phyloP scores from a whole-genome alignment of 1,140 invertebrate genomes.

The Acyrthosiphon pisum region DNA sequence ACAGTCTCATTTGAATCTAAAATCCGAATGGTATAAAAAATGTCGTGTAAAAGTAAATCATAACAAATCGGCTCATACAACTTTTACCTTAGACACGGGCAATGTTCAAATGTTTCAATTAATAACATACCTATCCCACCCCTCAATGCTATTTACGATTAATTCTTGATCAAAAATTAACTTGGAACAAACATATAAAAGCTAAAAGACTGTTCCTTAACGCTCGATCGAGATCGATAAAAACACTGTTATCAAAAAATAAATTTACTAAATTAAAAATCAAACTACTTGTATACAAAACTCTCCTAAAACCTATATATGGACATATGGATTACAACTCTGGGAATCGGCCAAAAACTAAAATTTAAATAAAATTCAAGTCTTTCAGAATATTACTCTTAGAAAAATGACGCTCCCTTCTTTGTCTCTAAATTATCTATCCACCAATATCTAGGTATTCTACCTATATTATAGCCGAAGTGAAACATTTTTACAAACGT shows the following conservation, averaged over 20 bases:
- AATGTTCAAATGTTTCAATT: background rate
- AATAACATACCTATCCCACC: background rate
- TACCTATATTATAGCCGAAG: background rate
- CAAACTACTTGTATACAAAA: background rate
- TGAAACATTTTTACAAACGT: no score
- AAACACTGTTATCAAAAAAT: background rate
- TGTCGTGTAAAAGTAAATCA: no score
- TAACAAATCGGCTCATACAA: no score
- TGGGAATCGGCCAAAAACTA: background rate
- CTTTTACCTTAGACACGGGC: no score
- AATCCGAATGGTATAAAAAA: no score
- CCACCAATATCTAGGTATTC: background rate
- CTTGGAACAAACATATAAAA: background rate
- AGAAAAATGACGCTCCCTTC: background rate
- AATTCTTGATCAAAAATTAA: background rate
- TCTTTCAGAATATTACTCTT: background rate
- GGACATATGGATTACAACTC: background rate
- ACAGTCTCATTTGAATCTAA: no score
- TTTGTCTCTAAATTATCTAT: conserved; percentile 20
- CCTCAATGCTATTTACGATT: background rate
- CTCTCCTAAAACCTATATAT: background rate
- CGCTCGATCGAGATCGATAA: background rate
- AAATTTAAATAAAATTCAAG: background rate
- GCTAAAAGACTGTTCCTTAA: background rate
- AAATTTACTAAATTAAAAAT: background rate